phyloP scores from a whole-genome alignment of 2,113 vertebrate genomes.

The Hiodon alosoides region DNA sequence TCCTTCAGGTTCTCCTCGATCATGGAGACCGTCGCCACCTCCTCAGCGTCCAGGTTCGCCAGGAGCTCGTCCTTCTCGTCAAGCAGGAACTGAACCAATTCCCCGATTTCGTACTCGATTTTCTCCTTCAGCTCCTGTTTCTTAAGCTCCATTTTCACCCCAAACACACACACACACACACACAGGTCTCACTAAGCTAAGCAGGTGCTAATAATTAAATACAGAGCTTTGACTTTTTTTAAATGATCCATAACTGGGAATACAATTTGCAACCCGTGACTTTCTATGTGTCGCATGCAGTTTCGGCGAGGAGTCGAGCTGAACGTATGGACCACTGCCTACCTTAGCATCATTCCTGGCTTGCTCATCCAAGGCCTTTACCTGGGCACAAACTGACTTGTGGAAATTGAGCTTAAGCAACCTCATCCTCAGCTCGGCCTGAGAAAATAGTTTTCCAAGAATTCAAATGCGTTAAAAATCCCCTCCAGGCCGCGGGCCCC shows the following conservation, averaged over 20 bases:
- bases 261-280: too few relatives aligned
- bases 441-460: conserved; percentile 2
- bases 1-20: conserved; percentile 59
- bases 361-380: conserved; percentile 50
- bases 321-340: neutral
- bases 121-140: conserved; percentile 64
- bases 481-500: neutral
- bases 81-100: conserved; percentile 65
- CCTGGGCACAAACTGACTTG: conserved; percentile 54
- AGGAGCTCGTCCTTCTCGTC: conserved; percentile 65
- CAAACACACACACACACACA: neutral
- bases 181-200: too few relatives aligned
- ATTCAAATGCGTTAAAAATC: neutral
- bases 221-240: neutral
- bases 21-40: conserved; percentile 46
- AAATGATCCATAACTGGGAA: neutral
- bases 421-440: conserved; percentile 58
- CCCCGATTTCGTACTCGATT: conserved; percentile 63
- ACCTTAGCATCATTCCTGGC: conserved; percentile 58
- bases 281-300: neutral
- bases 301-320: neutral
- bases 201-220: too few relatives aligned
- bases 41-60: conserved; percentile 60
- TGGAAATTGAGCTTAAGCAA: conserved; percentile 63
- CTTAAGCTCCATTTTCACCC: conserved; percentile 45